These are phyloP conservation scores for Amphiprion percula DNA, from an alignment of 2,113 vertebrate genomes.

Conservation along the genomic window DNA sequence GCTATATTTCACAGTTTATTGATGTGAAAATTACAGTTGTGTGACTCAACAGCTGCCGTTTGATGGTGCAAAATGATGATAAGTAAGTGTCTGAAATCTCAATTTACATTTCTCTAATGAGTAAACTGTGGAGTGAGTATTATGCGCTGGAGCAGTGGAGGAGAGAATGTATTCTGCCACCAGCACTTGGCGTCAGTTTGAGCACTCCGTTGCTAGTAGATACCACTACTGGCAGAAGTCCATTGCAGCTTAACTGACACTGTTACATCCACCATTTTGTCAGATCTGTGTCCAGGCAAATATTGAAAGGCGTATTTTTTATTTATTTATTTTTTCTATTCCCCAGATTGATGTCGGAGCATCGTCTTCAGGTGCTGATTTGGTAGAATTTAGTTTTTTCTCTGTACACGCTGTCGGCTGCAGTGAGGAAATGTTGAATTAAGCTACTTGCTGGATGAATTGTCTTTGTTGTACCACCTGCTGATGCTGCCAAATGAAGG, in stretches of 20 bases:
- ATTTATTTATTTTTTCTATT: no score
- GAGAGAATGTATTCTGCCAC: neutral
- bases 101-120: neutral
- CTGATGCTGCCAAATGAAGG: no score
- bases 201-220: conserved; percentile 8
- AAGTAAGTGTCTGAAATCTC: neutral
- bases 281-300: neutral
- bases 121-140: neutral
- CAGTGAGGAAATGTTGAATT: neutral
- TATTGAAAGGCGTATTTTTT: neutral
- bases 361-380: neutral
- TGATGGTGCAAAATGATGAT: neutral
- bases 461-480: neutral
- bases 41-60: neutral
- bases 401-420: neutral
- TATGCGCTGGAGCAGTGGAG: neutral
- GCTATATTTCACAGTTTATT: conserved; percentile 10
- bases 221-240: neutral
- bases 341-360: no score
- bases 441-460: neutral
- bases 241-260: neutral
- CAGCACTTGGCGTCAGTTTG: neutral
- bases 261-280: neutral
- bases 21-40: conserved; percentile 2
- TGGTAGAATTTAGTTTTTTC: neutral